Base-by-base conservation (phyloP, 2,797 vertebrate genomes). In the Tangara arthus region DNA sequence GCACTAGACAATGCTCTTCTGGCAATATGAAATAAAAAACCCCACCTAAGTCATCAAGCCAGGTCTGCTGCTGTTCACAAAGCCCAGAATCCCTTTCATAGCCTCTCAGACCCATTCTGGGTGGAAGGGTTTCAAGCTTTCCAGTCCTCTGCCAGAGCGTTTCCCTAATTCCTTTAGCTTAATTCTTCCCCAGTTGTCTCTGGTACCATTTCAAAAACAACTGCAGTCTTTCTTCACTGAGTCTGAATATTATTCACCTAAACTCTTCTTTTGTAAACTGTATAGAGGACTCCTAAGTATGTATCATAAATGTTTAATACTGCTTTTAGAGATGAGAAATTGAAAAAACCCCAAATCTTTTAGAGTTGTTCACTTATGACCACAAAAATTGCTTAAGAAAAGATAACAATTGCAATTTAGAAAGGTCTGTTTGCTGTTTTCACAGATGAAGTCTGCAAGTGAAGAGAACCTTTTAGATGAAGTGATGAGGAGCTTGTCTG, bases 391-490 rank as follows among this genome's bases (percentile, higher is more conserved):
- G 15, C 47, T 76, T 30, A 50, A 69, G 56, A 21, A 69, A 57
- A 89, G 15, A 21, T 46, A 42, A 71, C 28, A 57, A 72, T 42
- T 17, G 39, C 12, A 41, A 13, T 59, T 53, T 37, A 35, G 28
- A 30, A 30, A 34, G 26, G 16, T 34, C 34, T 8, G 4, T 80
- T 85, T 90, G 21, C 8, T 89, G 39, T 28, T 64, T 94, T 95
- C 60, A 69, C 96, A 98, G 97, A 89, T 98, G 53, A 97, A 99
- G 97, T 98, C 98, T 72, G 98, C 98, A 89, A 99, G 99, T 92
- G 99, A 99, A 97, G 99, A 99, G 96, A 99, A 99, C 97, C 98
- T 99, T 93, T 98, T 99, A 35, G 98, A 98, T 34, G 99, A 99
- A 97, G 98, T 99, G 22, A 98, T 98, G 94, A 98, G 97, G 94